Percentiles rank a stretch among this genome's conserved stretches.
These are phyloP conservation scores for Axinella damicornis DNA, from an alignment of 37 sponge, comb jelly and placozoan genomes.

Conservation along the genomic window DNA sequence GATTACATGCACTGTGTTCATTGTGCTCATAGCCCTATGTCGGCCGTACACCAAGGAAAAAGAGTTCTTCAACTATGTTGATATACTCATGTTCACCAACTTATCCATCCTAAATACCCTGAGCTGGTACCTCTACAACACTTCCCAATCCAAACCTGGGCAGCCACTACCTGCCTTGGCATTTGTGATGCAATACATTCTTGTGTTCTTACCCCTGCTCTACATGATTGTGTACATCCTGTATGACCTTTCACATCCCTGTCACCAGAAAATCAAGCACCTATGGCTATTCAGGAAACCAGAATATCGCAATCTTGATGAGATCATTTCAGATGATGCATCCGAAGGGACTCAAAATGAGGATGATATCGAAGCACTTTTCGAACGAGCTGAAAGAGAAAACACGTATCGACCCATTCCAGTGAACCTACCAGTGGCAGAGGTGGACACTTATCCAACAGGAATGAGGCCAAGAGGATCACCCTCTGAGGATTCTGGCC, in stretches of 20 bases:
- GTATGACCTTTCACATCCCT: too few species aligned
- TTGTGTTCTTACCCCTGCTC: slow-evolving; percentile 36
- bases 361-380: background rate
- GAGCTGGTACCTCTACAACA: slow-evolving; percentile 30
- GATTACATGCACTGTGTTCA: background rate
- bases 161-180: background rate
- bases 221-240: slow-evolving; percentile 46
- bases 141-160: slow-evolving; percentile 1
- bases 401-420: slow-evolving; percentile 22
- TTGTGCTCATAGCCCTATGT: slow-evolving; percentile 9
- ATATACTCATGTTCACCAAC: slow-evolving; percentile 54
- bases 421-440: too few species aligned
- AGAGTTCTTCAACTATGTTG: slow-evolving; percentile 39
- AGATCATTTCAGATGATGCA: background rate
- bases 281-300: too few species aligned
- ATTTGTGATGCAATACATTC: slow-evolving; percentile 29
- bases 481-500: too few species aligned
- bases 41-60: slow-evolving; percentile 43
- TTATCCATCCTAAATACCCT: slow-evolving; percentile 41
- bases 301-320: too few species aligned
- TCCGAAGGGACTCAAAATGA: background rate
- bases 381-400: slow-evolving; percentile 11
- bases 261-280: too few species aligned
- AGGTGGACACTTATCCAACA: too few species aligned
- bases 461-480: too few species aligned